Conservation (phyloP, 2,888 invertebrate species). For the Hypena proboscidalis region DNA sequence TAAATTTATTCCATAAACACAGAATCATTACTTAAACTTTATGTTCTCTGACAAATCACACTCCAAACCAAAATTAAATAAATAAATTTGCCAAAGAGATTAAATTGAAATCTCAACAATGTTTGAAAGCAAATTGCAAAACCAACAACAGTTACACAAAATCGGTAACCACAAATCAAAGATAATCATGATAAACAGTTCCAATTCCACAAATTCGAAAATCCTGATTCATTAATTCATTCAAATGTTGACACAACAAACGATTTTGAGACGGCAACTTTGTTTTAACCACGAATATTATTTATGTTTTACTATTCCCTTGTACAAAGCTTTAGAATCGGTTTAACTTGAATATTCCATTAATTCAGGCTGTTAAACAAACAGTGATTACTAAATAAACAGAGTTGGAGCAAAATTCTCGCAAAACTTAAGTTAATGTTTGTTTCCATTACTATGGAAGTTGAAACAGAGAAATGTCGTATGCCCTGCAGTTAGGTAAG, state of each 20-base stretch:
- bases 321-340: conserved; percentile 53
- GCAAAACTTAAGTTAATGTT: conserved; percentile 33
- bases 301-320: conserved; percentile 57
- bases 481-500: neutral
- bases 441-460: conserved; percentile 25
- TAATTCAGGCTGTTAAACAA: conserved; percentile 69
- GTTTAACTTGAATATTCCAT: conserved; percentile 75
- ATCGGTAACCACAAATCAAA: conserved; percentile 30
- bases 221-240: conserved; percentile 65
- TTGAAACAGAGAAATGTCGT: conserved; percentile 5
- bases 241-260: conserved; percentile 65
- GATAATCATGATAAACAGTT: conserved; percentile 31
- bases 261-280: conserved; percentile 45
- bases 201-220: conserved; percentile 33
- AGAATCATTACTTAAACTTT: too few relatives aligned
- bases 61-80: neutral
- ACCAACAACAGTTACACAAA: conserved; percentile 24
- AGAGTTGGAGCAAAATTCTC: conserved; percentile 52
- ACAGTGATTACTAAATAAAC: conserved; percentile 72
- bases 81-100: neutral
- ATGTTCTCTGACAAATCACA: too few relatives aligned
- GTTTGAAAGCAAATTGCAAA: conserved; percentile 22
- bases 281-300: conserved; percentile 52
- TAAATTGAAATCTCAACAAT: neutral
- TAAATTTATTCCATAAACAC: neutral